Base-by-base conservation (phyloP, 2,113 vertebrate species). In the Ptychochromis oligacanthus region DNA sequence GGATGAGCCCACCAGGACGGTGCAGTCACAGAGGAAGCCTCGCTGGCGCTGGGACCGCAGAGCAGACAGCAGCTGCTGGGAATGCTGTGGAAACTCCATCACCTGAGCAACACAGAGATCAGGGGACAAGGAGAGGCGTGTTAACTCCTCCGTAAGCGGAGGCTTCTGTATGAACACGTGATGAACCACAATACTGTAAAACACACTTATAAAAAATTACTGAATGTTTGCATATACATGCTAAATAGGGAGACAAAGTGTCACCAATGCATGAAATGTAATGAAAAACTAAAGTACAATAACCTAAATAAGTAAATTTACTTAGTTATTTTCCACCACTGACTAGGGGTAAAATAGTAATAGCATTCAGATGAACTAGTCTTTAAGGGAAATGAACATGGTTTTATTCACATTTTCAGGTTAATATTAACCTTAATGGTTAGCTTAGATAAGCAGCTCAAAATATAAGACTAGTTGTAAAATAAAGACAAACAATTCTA, bases 1-100 rank as follows among this genome's bases (percentile, higher is more conserved):
- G 6, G 95, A 93, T 36, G 95, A 93, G 75, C 98, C 97, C 78
- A 99, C 97, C 85, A 96, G 91, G 43, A 99, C 96, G 0, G 97
- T 96, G 91, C 98, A 99, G 93, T 99, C 98, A 81, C 98, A 98
- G 3, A 99, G 96, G 91, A 99, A 98, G 4, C 98, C 98, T n/a
- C 96, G 97, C 52, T 96, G 95, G 5, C 97, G 96, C 91, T 99
- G 98, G 36, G 96, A 96, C 28, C 96, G 95, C 18, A 99, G 96
- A 38, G 96, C 96, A 26, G 95, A 96, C 85, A 99, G 91, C 65
- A 99, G 93, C 93, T 97, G 97, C 90, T 97, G 96, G 88, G 97
- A 97, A 93, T 99, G 97, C 80, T 96, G 96, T 0, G 97, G 97
- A 84, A 99, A 99, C 85, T 99, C 97, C 98, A 99, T 99, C 38